Conservation (phyloP, 2,888 invertebrate species). For the Resseliella maxima region DNA sequence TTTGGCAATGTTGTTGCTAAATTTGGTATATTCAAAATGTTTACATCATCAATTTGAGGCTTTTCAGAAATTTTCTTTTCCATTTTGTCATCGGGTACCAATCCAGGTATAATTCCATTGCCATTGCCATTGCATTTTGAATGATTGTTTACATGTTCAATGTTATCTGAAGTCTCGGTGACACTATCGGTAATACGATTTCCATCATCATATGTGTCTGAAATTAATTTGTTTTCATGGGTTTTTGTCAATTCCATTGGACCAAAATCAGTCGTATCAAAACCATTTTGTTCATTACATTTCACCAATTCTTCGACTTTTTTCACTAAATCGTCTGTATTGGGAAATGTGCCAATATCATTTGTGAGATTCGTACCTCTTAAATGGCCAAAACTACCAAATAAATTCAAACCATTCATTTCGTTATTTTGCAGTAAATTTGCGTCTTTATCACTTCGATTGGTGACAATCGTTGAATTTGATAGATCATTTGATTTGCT, state of each 20-base stretch:
- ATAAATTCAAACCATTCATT: slow-evolving; percentile 31
- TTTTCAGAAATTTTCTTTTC: not conserved
- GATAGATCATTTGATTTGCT: not conserved
- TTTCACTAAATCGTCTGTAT: slow-evolving; percentile 50
- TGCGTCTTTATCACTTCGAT: not conserved
- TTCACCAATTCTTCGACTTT: slow-evolving; percentile 36
- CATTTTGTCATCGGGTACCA: not conserved
- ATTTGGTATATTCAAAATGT: not conserved
- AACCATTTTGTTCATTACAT: slow-evolving; percentile 47
- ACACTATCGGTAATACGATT: not conserved
- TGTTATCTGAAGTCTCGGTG: not conserved
- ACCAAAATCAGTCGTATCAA: not conserved
- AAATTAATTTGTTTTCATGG: not conserved
- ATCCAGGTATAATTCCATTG: not conserved
- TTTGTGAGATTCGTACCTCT: not conserved
- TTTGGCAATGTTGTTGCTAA: not conserved
- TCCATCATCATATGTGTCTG: slow-evolving; percentile 8
- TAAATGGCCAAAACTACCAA: not conserved
- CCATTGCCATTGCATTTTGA: slow-evolving; percentile 5
- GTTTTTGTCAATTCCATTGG: not conserved
- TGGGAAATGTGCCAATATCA: slow-evolving; percentile 4
- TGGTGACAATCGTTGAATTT: not conserved
- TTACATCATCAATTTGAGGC: not conserved
- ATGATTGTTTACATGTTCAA: not conserved
- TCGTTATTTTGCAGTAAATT: not conserved